Evolutionary conservation across 2,888 invertebrate species (phyloP), one percentile per base, ranked within the genome.

Genomic region (Cosmia trapezina): DNA sequence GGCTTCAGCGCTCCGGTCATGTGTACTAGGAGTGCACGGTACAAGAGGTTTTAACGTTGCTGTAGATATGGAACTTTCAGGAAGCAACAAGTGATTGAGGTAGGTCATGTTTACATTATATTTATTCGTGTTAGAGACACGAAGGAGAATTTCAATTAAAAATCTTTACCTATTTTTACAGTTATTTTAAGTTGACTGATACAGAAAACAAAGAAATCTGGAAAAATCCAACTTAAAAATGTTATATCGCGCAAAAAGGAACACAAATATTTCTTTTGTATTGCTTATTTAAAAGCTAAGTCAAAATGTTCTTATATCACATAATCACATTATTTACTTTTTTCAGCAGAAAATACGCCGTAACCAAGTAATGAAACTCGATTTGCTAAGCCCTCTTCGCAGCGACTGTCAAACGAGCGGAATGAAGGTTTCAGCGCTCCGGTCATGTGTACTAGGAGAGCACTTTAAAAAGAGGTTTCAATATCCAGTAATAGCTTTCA

Each of bases 391-490:
- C 11, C 4, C 22, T 22, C 41, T 19, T 49, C 19, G 43, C 33
- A 51, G 51, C 22, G 59, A 59, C n/a, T 33, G 12, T 47, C 28
- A 60, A 70, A 54, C 11, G 28, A 1, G 17, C 19, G 28, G 28
- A 28, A 28, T 14, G 57, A 63, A 73, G 60, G 53, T 47, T 68
- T 76, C 70, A 63, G 49, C 62, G 53, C 59, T 67, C 41, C 59
- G 53, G 62, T 51, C 56, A 63, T 17, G 11, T 17, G 45, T 67
- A 61, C 66, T 47, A 61, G 61, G 61, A 67, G 61, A 67, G 12
- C 45, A 67, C 8, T 22, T 67, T 17, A 37, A 5, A 17, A 45
- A 67, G 22, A 37, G 3, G 17, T 47, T 17, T n/a, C 1, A 17
- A 62, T 49, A 47, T 63, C 17, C 37, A 37, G 17, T 49, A 12